Evolutionary conservation across 1,140 invertebrate genomes (phyloP).

Genomic region (Batillaria attramentaria): DNA sequence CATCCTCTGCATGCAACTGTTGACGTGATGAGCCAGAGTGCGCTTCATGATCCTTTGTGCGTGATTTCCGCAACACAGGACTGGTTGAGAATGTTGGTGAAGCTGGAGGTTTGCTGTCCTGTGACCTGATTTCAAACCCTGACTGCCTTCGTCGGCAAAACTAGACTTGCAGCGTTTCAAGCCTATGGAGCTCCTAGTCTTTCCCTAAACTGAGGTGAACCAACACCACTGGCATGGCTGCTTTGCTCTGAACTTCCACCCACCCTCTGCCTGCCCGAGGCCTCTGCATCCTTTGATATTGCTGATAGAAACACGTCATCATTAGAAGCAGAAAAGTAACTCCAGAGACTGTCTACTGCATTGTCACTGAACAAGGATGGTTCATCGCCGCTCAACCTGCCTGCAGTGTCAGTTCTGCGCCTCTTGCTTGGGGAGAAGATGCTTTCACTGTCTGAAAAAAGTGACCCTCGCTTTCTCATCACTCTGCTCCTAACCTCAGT

Average conservation of each 20-base stretch:
- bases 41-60: too few species aligned
- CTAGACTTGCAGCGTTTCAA: neutral
- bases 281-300: too few species aligned
- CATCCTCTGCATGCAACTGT: too few species aligned
- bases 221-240: too few species aligned
- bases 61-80: too few species aligned
- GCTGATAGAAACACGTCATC: conserved; percentile 51
- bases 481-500: too few species aligned
- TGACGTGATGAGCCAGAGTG: too few species aligned
- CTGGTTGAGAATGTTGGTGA: conserved; percentile 7
- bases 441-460: neutral
- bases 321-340: conserved; percentile 50
- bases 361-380: conserved; percentile 6
- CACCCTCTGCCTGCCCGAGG: too few species aligned
- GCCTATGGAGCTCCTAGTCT: neutral
- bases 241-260: too few species aligned
- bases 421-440: conserved; percentile 23
- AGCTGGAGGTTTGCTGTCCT: neutral
- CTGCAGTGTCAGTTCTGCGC: neutral
- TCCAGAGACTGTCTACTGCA: conserved; percentile 35
- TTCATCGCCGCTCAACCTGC: neutral
- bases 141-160: neutral
- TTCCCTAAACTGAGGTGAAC: conserved; percentile 15
- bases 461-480: neutral
- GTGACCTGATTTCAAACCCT: neutral